These are phyloP conservation scores for Oscarella lobularis DNA, from an alignment of 37 sponge, comb jelly and placozoan species.

Conservation along the genomic window DNA sequence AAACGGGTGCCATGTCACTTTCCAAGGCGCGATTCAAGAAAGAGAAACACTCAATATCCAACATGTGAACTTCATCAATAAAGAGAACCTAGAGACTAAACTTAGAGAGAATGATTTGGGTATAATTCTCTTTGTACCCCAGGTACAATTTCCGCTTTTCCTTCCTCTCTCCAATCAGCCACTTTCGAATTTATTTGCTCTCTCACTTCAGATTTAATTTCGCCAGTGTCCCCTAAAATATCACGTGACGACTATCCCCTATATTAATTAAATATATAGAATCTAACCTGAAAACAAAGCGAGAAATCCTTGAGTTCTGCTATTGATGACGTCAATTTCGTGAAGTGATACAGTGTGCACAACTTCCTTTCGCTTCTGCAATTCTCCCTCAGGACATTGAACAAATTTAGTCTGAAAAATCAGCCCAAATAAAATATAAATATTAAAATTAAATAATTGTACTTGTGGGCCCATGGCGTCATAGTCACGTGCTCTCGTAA, in stretches of 20 bases:
- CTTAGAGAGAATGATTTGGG: neutral
- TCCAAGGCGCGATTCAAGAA: slow-evolving; percentile 95
- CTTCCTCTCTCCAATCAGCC: slow-evolving; percentile 97
- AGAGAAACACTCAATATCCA: slow-evolving; percentile 99
- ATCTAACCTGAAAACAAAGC: slow-evolving; percentile 88
- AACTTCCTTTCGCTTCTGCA: slow-evolving; percentile 96
- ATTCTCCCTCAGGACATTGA: slow-evolving; percentile 97
- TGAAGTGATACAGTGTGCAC: slow-evolving; percentile 97
- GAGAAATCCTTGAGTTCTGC: slow-evolving; percentile 88
- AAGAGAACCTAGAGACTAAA: slow-evolving; percentile 59
- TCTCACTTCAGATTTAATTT: slow-evolving; percentile 90
- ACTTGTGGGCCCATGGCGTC: slow-evolving; percentile 99
- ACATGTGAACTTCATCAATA: slow-evolving; percentile 98
- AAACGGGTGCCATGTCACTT: slow-evolving; percentile 88
- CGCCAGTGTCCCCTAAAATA: slow-evolving; percentile 83
- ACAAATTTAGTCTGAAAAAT: slow-evolving; percentile 79
- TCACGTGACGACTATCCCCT: neutral
- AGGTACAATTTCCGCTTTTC: slow-evolving; percentile 96
- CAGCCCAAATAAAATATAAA: neutral
- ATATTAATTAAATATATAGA: too few species aligned
- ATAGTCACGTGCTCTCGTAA: slow-evolving; percentile 91
- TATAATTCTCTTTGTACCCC: slow-evolving; percentile 44
- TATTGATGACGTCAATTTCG: slow-evolving; percentile 98
- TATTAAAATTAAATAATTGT: neutral
- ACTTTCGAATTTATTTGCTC: slow-evolving; percentile 97